A percentile compares a stretch with the other conserved stretches of the same genome.
Evolutionary conservation across 2,113 vertebrate genomes (phyloP).

Genomic region (Pantherophis guttatus): DNA sequence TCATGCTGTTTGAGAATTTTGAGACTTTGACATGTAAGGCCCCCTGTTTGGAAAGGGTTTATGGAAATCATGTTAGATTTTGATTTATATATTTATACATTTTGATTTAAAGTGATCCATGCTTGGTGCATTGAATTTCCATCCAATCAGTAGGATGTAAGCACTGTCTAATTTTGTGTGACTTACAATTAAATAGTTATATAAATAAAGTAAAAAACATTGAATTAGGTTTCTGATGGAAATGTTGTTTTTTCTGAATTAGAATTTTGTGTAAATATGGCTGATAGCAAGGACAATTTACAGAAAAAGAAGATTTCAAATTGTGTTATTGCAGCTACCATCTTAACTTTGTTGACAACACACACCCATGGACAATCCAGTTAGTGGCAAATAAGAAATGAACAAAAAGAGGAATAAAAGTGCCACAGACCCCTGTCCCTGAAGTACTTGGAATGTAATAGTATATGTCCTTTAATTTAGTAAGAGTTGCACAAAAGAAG

Average conservation of each 20-base stretch:
- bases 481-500: neutral
- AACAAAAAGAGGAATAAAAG: neutral
- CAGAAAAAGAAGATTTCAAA: too few species aligned
- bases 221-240: neutral
- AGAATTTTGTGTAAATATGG: neutral
- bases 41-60: neutral
- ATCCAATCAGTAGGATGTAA: neutral
- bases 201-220: neutral
- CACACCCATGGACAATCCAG: too few species aligned
- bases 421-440: rapidly evolving
- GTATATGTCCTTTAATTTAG: neutral
- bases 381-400: neutral
- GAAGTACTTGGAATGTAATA: neutral
- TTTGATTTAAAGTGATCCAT: neutral
- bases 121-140: neutral
- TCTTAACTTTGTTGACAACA: too few species aligned
- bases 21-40: too few species aligned
- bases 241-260: neutral
- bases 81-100: neutral
- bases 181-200: neutral
- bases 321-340: too few species aligned
- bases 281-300: neutral
- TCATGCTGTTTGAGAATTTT: too few species aligned
- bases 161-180: neutral
- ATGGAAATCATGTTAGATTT: neutral